phyloP scores from a whole-genome alignment of 2,113 vertebrate genomes.

The Chroicocephalus ridibundus region DNA sequence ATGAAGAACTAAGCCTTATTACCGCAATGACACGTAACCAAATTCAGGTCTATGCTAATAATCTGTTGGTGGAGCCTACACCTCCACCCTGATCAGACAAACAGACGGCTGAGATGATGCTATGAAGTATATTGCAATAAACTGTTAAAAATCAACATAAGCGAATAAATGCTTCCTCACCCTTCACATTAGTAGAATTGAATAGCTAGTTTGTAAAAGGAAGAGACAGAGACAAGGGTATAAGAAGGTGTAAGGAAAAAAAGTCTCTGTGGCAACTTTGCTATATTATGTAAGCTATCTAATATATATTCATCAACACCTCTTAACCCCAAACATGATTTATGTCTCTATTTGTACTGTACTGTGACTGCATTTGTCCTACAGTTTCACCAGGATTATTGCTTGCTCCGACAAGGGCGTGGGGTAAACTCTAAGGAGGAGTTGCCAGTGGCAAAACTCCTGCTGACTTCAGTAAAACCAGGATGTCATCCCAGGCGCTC shows the following conservation, averaged over 20 bases:
- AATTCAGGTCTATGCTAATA: background rate
- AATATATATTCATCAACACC: background rate
- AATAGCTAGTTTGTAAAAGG: background rate
- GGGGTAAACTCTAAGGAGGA: background rate
- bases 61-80: background rate
- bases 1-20: background rate
- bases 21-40: background rate
- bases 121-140: background rate
- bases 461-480: background rate
- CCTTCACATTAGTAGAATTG: background rate
- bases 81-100: background rate
- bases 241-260: background rate
- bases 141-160: background rate
- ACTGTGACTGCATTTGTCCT: background rate
- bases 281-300: background rate
- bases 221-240: background rate
- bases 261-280: background rate
- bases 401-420: background rate
- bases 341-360: background rate
- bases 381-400: background rate
- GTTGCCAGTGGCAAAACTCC: background rate
- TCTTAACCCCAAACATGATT: background rate
- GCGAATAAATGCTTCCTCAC: background rate
- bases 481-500: background rate
- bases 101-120: background rate